Evolutionary conservation across 1,140 invertebrate species (phyloP).

Genomic region (Venustaconcha ellipsiformis): DNA sequence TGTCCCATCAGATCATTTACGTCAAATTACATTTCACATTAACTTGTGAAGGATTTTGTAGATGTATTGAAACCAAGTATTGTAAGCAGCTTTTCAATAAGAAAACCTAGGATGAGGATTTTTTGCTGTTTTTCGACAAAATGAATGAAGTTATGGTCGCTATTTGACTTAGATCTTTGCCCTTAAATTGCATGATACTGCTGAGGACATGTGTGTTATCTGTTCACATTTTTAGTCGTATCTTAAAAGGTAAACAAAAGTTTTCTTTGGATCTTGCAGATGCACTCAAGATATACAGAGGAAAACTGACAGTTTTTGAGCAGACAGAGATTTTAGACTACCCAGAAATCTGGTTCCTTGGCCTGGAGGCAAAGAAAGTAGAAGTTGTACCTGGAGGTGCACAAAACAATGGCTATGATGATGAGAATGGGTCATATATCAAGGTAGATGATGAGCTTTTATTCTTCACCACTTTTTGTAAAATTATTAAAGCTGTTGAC

Average conservation of each 20-base stretch:
- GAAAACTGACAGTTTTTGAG: slow-evolving; percentile 64
- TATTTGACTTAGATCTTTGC: no score
- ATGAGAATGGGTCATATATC: slow-evolving; percentile 68
- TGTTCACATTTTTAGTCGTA: no score
- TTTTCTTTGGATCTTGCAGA: slow-evolving; percentile 49
- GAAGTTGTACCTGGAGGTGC: slow-evolving; percentile 58
- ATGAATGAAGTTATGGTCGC: not conserved
- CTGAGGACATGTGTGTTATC: no score
- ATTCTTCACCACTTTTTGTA: no score
- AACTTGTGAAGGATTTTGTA: not conserved
- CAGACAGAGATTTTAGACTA: slow-evolving; percentile 67
- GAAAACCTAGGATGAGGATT: no score
- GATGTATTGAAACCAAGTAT: not conserved
- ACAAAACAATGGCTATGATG: slow-evolving; percentile 67
- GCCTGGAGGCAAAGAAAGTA: slow-evolving; percentile 66
- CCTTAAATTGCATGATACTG: no score
- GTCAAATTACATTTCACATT: not conserved
- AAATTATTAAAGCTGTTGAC: no score
- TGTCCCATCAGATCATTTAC: not conserved
- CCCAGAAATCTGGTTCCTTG: slow-evolving; percentile 66
- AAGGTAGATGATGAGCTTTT: slow-evolving; percentile 50
- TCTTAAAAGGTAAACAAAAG: not conserved
- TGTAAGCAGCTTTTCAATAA: no score
- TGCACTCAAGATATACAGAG: slow-evolving; percentile 61
- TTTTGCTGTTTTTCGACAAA: not conserved